Evolutionary conservation across 1,140 invertebrate species (phyloP), one percentile per base, ranked within the genome.

Genomic region (Philotrypesis tridentata): DNA sequence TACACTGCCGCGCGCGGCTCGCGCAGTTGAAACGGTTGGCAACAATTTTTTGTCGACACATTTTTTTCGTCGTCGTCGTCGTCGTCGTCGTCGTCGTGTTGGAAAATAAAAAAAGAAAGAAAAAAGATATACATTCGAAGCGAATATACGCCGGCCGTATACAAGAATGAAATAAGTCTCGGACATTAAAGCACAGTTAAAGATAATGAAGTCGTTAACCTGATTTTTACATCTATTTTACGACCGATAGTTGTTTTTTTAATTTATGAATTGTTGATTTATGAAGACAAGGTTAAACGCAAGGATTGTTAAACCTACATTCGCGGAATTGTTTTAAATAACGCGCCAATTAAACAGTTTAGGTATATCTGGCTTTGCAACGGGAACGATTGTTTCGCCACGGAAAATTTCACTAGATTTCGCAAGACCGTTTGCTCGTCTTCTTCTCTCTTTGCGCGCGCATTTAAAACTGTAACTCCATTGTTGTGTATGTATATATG

Each of bases 251-350:
- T 70, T 75, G 25, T 27, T 67, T 65, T 55, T 67, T 67, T 31
- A 33, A 75, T 68, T 81, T 71, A 40, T 31, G 72, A 77, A 71
- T 82, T 82, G 65, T 70, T 77, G 73, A 82, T 76, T 76, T 61
- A 68, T 60, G 40, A 76, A 82, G 77, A 76, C 72, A 77, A 82
- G 79, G 71, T 37, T 67, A 68, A 80, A 75, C 4, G 8, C 48
- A 37, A 80, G 70, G 70, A 27, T 80, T 73, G 68, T 6, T 31
- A 73, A 65, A 65, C 23, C 68, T 80, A 65, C 9, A 60, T 72
- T 60, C 33, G 70, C 29, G 48, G 37, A 31, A 71, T 71, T 79
- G 40, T 71, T 73, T 78, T 31, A 43, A 70, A 48, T 37, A 61
- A 55, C 14, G 31, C 5, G 55, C 25, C 48, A 79, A 71, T 25